Base-by-base conservation (phyloP, 2,113 vertebrate genomes). In the Takifugu bimaculatus region DNA sequence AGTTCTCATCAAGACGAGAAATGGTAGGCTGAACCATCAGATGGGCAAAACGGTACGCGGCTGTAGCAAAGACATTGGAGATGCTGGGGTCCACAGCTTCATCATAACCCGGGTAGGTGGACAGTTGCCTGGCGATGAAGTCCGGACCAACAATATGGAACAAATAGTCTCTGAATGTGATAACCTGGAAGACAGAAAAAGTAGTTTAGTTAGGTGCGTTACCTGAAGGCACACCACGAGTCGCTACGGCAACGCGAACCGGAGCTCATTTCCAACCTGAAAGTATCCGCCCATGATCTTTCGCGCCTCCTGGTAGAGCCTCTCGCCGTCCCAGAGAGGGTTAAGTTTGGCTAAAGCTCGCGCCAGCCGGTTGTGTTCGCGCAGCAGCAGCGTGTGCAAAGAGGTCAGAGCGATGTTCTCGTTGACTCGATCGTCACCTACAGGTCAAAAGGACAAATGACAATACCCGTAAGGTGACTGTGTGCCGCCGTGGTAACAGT, bases 41-140 rank as follows among this genome's bases (percentile, higher is more conserved):
- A 26, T 96, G 95, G 12, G 88, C 93, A 1, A 95, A 96, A 43
- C 92, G 87, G 80, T 90, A 96, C 14, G 93, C 93, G 1, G 92
- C 90, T 13, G 94, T 95, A 7, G 88, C 80, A 54, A 96, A 98
- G 48, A 94, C 89, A 0, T 88, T 95, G 55, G 94, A 1, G 5
- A 96, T 91, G 4, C 84, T 84, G 0, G 95, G 82, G 74, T 97
- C 90, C 53, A 94, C 86, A 0, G 79, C 71, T 1, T 92, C 86
- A 0, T 91, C 66, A 76, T 95, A 97, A 48, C 77, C 68, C 0
- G 9, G 43, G 61, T 94, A 96, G 1, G 0, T 25, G 45, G 92
- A 91, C n/a, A 96, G 72, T 9, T 86, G 14, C 4, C 5, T 85
- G 32, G 0, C 7, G 27, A 87, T 67, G 2, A 68, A 60, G 0